These are phyloP conservation scores for Rhogogaster chlorosoma DNA, from an alignment of 2,888 invertebrate genomes.

Conservation along the genomic window DNA sequence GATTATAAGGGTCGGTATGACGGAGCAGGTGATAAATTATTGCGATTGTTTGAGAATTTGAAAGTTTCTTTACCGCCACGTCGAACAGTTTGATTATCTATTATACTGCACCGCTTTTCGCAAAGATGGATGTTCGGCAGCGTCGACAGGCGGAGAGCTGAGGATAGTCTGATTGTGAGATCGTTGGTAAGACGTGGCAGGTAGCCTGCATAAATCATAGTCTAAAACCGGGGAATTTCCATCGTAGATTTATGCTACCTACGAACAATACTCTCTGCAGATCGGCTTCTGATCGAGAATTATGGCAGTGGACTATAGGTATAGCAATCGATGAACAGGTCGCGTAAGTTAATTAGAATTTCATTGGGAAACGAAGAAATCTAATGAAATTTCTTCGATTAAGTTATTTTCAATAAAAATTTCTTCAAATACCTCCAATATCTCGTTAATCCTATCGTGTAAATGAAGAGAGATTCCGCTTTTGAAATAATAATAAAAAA, in stretches of 20 bases:
- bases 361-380: not conserved
- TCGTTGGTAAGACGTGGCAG: not conserved
- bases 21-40: constrained; percentile 10
- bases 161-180: not conserved
- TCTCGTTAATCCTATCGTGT: not conserved
- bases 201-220: constrained; percentile 34
- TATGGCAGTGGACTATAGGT: not conserved
- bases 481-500: not conserved
- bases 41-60: not conserved
- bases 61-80: constrained; percentile 12
- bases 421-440: not conserved
- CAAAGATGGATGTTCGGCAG: constrained; percentile 24
- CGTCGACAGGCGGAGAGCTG: not conserved
- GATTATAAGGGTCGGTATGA: not conserved
- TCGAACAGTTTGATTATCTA: constrained; percentile 15
- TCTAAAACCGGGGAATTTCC: constrained; percentile 1
- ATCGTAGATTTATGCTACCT: constrained; percentile 1
- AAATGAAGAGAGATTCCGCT: not conserved
- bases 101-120: not conserved
- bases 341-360: not conserved
- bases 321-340: not conserved
- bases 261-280: constrained; percentile 12
- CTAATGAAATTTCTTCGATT: not conserved
- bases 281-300: not conserved
- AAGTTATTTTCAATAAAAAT: not conserved